These are phyloP conservation scores for Otus scops DNA, from an alignment of 2,797 vertebrate species.

Conservation along the genomic window DNA sequence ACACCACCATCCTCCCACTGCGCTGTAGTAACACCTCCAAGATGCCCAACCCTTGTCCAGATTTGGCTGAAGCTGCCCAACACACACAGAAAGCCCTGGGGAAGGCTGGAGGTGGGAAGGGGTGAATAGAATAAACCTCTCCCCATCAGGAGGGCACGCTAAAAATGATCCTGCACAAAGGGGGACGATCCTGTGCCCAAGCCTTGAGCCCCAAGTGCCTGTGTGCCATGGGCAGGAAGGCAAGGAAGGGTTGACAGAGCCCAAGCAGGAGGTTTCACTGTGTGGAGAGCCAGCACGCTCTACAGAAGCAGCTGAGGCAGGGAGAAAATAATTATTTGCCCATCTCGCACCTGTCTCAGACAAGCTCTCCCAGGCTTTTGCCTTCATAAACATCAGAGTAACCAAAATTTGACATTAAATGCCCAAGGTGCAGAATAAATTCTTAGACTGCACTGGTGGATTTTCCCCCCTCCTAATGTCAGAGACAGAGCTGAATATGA, in stretches of 20 bases:
- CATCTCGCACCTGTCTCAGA: background rate
- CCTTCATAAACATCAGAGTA: background rate
- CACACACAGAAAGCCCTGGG: background rate
- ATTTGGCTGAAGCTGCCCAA: background rate
- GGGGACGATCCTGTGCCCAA: background rate
- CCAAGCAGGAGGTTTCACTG: background rate
- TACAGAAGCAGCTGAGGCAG: background rate
- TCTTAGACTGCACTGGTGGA: background rate
- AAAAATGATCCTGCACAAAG: background rate
- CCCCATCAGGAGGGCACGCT: background rate
- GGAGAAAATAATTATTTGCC: background rate
- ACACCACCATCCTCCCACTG: rapidly evolving
- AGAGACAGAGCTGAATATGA: rapidly evolving
- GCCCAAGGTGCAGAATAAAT: background rate
- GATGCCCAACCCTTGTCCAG: background rate
- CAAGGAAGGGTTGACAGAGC: background rate
- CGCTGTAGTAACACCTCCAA: rapidly evolving
- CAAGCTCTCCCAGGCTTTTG: background rate
- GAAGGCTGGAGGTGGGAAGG: background rate
- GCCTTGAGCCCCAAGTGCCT: background rate
- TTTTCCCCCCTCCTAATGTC: background rate
- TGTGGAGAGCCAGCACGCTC: rapidly evolving
- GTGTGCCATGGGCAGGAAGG: background rate
- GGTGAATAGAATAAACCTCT: background rate
- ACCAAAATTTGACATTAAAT: background rate